These are phyloP conservation scores for Hololepta plana DNA, from an alignment of 2,888 invertebrate genomes.

Conservation along the genomic window DNA sequence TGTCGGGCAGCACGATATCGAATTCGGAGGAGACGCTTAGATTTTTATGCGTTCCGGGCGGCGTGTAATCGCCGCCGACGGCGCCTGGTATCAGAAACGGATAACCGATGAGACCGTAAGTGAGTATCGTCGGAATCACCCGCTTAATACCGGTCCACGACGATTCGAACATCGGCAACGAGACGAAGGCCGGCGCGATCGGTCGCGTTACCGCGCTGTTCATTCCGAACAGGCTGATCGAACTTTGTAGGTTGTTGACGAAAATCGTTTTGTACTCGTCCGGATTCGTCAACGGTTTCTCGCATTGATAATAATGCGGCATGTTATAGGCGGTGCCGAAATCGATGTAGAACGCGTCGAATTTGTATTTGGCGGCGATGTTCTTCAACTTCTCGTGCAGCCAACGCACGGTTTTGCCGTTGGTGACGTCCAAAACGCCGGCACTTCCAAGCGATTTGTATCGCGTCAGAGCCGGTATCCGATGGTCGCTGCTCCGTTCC, in stretches of 20 bases:
- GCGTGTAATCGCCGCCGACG: slow-evolving; percentile 74
- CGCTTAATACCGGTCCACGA: slow-evolving; percentile 77
- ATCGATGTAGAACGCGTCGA: slow-evolving; percentile 74
- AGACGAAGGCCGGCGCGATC: slow-evolving; percentile 68
- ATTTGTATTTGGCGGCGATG: slow-evolving; percentile 52
- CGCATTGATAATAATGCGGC: slow-evolving; percentile 71
- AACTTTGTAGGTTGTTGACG: slow-evolving; percentile 41
- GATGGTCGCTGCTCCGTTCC: slow-evolving; percentile 59
- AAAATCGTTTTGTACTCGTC: slow-evolving; percentile 68
- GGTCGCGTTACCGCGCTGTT: slow-evolving; percentile 70
- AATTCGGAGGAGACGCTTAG: slow-evolving; percentile 28
- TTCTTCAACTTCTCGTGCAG: slow-evolving; percentile 50
- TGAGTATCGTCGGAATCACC: slow-evolving; percentile 73
- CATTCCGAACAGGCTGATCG: slow-evolving; percentile 47
- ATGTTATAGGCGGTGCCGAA: slow-evolving; percentile 68
- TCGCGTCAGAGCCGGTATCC: slow-evolving; percentile 66
- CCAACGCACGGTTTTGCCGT: slow-evolving; percentile 68
- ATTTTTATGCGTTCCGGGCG: slow-evolving; percentile 34
- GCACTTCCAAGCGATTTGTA: slow-evolving; percentile 69
- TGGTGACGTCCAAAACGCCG: slow-evolving; percentile 74
- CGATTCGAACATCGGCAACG: slow-evolving; percentile 69
- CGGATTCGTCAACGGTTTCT: slow-evolving; percentile 54
- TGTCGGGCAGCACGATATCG: slow-evolving; percentile 41
- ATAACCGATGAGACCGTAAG: slow-evolving; percentile 80
- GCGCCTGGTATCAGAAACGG: slow-evolving; percentile 88